phyloP scores from a whole-genome alignment of 2,888 invertebrate species.

The Seladonia tumulorum region DNA sequence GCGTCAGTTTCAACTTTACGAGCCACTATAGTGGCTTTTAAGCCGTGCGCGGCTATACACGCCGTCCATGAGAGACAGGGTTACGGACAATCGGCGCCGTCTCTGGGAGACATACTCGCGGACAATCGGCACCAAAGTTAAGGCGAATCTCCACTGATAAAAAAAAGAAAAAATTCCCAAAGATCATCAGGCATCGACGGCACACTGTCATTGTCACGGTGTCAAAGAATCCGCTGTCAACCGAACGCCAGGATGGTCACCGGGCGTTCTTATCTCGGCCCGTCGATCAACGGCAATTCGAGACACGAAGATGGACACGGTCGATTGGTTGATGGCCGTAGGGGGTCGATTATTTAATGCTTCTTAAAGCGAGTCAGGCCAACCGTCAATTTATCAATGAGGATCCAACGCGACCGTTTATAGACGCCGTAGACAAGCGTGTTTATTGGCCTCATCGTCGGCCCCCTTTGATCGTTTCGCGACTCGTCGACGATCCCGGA shows the following conservation, averaged over 20 bases:
- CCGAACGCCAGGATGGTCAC: not conserved
- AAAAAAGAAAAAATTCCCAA: too few relatives aligned
- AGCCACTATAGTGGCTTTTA: too few relatives aligned
- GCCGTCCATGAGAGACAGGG: too few relatives aligned
- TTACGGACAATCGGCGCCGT: too few relatives aligned
- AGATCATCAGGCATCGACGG: not conserved
- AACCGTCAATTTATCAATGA: conserved; percentile 63
- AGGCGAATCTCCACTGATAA: too few relatives aligned
- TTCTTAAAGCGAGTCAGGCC: conserved; percentile 53
- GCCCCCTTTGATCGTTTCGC: conserved; percentile 56
- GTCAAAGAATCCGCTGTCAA: not conserved
- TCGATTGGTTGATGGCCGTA: conserved; percentile 37
- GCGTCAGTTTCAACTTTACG: too few relatives aligned
- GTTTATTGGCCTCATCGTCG: conserved; percentile 57
- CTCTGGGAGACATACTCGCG: too few relatives aligned
- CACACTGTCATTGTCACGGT: not conserved
- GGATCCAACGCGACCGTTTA: conserved; percentile 36
- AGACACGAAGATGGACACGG: conserved; percentile 48
- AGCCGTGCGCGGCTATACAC: too few relatives aligned
- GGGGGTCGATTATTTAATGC: conserved; percentile 58
- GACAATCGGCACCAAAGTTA: too few relatives aligned
- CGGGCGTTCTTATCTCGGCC: conserved; percentile 17
- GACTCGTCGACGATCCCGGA: conserved; percentile 49
- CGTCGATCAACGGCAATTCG: conserved; percentile 28
- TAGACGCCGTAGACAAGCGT: conserved; percentile 16